Percentiles rank a stretch among this genome's conserved stretches.
Conservation (phyloP, 2,797 vertebrate species). For the Melanotaenia trifasciata region DNA sequence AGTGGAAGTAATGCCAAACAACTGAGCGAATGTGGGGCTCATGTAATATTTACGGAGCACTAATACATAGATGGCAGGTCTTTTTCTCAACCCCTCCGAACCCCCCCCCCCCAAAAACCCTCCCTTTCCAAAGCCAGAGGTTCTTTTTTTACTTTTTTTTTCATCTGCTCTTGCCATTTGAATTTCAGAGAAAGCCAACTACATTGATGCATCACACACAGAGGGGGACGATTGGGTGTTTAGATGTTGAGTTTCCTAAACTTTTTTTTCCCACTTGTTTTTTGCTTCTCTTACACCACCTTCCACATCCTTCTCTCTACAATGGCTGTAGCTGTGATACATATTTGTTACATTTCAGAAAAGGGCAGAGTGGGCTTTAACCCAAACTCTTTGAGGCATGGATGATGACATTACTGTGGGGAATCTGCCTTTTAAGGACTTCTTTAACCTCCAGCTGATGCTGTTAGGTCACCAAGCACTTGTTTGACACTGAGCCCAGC, state of each 20-base stretch:
- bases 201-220: slow-evolving; percentile 73
- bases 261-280: slow-evolving; percentile 43
- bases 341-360: slow-evolving; percentile 68
- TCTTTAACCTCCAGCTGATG: slow-evolving; percentile 68
- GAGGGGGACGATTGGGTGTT: slow-evolving; percentile 30
- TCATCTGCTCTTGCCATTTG: slow-evolving; percentile 76
- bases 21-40: slow-evolving; percentile 83
- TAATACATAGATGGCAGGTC: slow-evolving; percentile 86
- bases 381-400: slow-evolving; percentile 70
- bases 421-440: slow-evolving; percentile 69
- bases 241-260: slow-evolving; percentile 54
- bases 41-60: slow-evolving; percentile 89
- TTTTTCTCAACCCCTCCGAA: slow-evolving; percentile 58
- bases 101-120: slow-evolving; percentile 1
- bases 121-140: slow-evolving; percentile 59
- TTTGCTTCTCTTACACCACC: slow-evolving; percentile 10
- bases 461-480: slow-evolving; percentile 65
- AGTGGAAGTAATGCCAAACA: slow-evolving; percentile 85
- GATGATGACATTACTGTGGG: slow-evolving; percentile 67
- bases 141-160: slow-evolving; percentile 52
- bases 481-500: slow-evolving; percentile 57
- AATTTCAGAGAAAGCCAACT: slow-evolving; percentile 84
- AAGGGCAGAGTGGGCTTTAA: slow-evolving; percentile 60
- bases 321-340: slow-evolving; percentile 57
- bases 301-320: slow-evolving; percentile 42